Evolutionary conservation across 2,888 invertebrate species (phyloP).

Genomic region (Metacarcinus magister): DNA sequence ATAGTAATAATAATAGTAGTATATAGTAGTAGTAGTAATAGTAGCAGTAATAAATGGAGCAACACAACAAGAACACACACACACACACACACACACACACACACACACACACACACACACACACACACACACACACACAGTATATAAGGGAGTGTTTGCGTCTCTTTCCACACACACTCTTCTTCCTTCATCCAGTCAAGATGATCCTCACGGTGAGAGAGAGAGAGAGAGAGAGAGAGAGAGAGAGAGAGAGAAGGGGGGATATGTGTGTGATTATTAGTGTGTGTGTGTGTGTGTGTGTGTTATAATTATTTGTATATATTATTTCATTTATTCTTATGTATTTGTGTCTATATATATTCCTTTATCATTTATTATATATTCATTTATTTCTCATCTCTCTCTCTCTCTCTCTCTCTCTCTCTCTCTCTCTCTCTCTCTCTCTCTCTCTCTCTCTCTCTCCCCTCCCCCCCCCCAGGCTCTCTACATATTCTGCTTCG

Average conservation of each 20-base stretch:
- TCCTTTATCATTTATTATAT: background rate
- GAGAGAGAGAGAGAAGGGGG: background rate
- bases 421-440: background rate
- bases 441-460: background rate
- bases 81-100: background rate
- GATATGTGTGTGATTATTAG: background rate
- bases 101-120: constrained; percentile 22
- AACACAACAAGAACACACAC: background rate
- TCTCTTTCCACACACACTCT: background rate
- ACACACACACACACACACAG: background rate
- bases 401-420: background rate
- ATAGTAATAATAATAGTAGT: background rate
- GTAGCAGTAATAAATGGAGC: background rate
- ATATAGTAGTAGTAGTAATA: background rate
- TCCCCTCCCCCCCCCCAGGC: background rate
- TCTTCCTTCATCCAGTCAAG: background rate
- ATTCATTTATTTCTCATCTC: background rate
- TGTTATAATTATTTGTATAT: background rate
- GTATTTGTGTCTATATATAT: background rate
- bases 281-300: too few relatives aligned
- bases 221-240: constrained; percentile 46
- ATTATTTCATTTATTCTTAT: background rate
- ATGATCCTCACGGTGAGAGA: background rate
- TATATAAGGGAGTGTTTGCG: background rate
- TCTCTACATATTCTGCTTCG: background rate